A percentile compares a stretch with the other conserved stretches of the same genome.
Evolutionary conservation across 2,797 vertebrate genomes (phyloP).

Genomic region (Ficedula albicollis): DNA sequence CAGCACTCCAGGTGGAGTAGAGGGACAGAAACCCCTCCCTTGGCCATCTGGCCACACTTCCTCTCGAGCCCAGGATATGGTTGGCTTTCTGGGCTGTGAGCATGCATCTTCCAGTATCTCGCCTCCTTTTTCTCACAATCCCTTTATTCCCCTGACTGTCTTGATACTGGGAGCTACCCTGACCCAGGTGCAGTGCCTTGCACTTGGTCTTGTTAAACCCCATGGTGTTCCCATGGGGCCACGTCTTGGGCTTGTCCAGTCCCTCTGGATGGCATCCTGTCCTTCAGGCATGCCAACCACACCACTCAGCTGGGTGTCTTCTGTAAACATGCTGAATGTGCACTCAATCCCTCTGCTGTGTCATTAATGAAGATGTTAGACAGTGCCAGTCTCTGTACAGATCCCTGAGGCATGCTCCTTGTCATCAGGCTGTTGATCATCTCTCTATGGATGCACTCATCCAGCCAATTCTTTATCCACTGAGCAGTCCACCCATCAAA

Average conservation of each 20-base stretch:
- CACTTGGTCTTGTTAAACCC: neutral
- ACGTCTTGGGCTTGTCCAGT: neutral
- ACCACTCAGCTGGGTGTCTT: neutral
- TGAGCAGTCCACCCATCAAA: neutral
- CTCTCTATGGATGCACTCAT: neutral
- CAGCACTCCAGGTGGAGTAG: neutral
- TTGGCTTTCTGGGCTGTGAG: neutral
- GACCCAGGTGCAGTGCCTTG: neutral
- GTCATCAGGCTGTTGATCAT: neutral
- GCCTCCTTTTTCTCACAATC: neutral
- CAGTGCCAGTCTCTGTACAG: neutral
- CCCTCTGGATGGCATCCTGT: neutral
- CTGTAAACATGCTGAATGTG: neutral
- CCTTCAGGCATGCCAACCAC: fast-evolving
- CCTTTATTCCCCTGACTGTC: neutral
- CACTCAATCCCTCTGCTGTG: neutral
- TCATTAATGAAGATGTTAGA: neutral
- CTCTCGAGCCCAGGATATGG: neutral
- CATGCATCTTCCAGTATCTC: neutral
- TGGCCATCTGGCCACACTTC: neutral
- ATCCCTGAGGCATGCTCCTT: neutral
- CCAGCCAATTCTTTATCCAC: neutral
- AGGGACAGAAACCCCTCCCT: neutral
- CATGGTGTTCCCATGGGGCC: neutral
- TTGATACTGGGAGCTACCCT: neutral